phyloP scores from a whole-genome alignment of 2,113 vertebrate species.

The Macquaria australasica region DNA sequence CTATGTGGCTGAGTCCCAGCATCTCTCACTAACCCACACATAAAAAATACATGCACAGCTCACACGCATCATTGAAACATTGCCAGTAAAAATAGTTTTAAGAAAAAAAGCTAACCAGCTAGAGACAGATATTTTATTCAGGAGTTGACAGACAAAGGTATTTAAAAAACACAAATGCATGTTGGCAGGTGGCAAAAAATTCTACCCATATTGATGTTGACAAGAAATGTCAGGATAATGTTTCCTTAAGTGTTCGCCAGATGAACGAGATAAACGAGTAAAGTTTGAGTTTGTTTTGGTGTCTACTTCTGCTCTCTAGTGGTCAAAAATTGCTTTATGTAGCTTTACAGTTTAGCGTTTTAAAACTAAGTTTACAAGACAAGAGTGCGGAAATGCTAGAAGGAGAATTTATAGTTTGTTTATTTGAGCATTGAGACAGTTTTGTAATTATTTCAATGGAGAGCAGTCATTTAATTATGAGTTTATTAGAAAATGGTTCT shows the following conservation, averaged over 20 bases:
- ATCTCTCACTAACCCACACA: background rate
- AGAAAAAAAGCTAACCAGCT: background rate
- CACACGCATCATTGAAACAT: background rate
- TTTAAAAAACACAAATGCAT: background rate
- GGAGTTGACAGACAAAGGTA: background rate
- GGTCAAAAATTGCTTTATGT: background rate
- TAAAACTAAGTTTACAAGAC: background rate
- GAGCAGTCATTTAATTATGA: background rate
- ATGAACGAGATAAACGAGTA: background rate
- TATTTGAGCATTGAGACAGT: background rate
- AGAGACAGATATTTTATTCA: background rate
- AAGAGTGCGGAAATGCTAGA: background rate
- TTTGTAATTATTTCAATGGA: background rate
- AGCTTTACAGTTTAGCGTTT: background rate
- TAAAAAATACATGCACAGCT: background rate
- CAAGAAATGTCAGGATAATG: background rate
- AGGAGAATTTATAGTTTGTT: background rate
- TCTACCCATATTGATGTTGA: background rate
- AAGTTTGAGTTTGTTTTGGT: background rate
- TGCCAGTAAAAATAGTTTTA: background rate
- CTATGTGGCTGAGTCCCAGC: background rate
- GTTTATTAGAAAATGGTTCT: conserved; percentile 46
- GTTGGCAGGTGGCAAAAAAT: background rate
- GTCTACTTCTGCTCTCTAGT: background rate
- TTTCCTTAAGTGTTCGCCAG: background rate